A percentile compares a stretch with the other conserved stretches of the same genome.
These are phyloP conservation scores for Phataginus tetradactyla DNA, from an alignment of 2,797 vertebrate species.

Conservation along the genomic window DNA sequence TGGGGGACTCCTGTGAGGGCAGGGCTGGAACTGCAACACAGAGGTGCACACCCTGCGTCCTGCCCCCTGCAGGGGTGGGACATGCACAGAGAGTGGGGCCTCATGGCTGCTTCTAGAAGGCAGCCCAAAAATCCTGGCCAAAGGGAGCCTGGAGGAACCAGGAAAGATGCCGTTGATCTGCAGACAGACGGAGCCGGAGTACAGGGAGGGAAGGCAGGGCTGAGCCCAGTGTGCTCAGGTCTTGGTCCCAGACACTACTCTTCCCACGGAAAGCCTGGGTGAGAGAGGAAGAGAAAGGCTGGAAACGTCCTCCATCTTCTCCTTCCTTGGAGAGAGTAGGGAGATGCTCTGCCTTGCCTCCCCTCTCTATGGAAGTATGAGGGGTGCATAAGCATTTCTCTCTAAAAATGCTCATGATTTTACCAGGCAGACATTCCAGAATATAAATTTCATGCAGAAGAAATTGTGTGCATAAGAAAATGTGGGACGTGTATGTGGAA, in stretches of 20 bases:
- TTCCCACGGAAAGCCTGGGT: not conserved
- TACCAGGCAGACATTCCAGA: not conserved
- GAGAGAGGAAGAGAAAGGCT: not conserved
- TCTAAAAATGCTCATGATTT: not conserved
- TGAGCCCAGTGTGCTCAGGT: not conserved
- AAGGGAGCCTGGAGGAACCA: not conserved
- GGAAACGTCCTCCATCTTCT: not conserved
- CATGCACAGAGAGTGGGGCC: not conserved
- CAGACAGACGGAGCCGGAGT: not conserved
- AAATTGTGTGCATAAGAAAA: not conserved
- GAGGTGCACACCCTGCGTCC: rapidly evolving
- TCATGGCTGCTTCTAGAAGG: not conserved
- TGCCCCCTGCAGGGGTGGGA: rapidly evolving
- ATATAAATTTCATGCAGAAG: not conserved
- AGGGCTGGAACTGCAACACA: not conserved
- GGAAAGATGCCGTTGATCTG: not conserved
- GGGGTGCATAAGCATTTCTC: not conserved
- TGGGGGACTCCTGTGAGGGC: not conserved
- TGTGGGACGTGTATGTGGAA: not conserved
- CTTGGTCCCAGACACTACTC: not conserved
- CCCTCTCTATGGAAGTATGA: not conserved
- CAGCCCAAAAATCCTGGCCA: not conserved
- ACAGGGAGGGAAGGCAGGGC: rapidly evolving
- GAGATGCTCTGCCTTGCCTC: not conserved
- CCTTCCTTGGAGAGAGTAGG: not conserved